Evolutionary conservation across 2,797 vertebrate species (phyloP).

Genomic region (Semotilus atromaculatus): DNA sequence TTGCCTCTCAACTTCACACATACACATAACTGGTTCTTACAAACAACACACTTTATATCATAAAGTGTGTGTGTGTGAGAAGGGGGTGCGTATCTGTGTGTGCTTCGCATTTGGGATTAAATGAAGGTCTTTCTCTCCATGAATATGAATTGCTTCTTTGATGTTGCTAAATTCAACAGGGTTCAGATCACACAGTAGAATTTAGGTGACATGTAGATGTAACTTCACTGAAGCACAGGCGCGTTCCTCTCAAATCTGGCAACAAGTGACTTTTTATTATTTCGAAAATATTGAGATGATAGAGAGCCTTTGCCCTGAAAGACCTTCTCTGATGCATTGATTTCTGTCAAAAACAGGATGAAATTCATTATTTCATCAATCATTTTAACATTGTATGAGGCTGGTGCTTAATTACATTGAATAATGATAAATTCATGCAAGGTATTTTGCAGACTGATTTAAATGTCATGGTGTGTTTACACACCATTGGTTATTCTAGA

Average conservation of each 20-base stretch:
- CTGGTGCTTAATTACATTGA: neutral
- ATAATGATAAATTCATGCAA: slow-evolving; percentile 2
- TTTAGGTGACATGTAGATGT: slow-evolving; percentile 11
- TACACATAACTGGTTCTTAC: slow-evolving; percentile 27
- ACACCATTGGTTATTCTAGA: neutral
- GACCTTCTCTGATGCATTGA: neutral
- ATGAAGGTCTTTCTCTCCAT: slow-evolving; percentile 36
- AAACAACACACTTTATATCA: slow-evolving; percentile 34
- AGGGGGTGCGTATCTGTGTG: neutral
- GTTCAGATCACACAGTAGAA: slow-evolving; percentile 28
- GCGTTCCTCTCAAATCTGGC: neutral
- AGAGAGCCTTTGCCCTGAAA: neutral
- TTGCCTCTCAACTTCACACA: slow-evolving; percentile 40
- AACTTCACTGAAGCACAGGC: neutral
- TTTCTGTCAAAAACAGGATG: slow-evolving; percentile 7
- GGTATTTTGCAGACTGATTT: slow-evolving; percentile 5
- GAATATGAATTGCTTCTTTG: slow-evolving; percentile 48
- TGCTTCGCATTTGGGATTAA: slow-evolving; percentile 41
- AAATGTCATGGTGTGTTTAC: neutral
- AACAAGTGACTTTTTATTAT: neutral
- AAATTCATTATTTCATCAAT: neutral
- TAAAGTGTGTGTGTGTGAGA: neutral
- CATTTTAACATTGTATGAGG: neutral
- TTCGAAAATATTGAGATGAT: neutral
- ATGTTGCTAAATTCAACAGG: slow-evolving; percentile 42